These are phyloP conservation scores for Hymenochirus boettgeri DNA, from an alignment of 2,113 vertebrate species.

Conservation along the genomic window DNA sequence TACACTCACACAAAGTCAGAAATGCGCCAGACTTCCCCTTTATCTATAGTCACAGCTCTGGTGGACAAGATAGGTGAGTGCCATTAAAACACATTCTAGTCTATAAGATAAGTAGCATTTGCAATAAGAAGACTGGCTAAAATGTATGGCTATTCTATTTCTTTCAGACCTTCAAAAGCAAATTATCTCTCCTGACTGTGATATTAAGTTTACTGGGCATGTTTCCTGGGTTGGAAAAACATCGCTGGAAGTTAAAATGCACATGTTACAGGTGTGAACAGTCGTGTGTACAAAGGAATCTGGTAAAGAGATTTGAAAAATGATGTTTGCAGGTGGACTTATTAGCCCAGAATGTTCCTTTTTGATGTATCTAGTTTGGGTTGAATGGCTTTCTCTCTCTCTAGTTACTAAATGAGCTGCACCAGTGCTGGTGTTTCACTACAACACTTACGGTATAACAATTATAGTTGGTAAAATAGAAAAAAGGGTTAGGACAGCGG, in stretches of 20 bases:
- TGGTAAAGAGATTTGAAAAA: too few relatives aligned
- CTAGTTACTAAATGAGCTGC: too few relatives aligned
- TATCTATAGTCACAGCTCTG: slow-evolving; percentile 94
- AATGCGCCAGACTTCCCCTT: slow-evolving; percentile 69
- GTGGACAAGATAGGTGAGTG: slow-evolving; percentile 93
- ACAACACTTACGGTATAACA: too few relatives aligned
- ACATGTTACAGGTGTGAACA: slow-evolving; percentile 82
- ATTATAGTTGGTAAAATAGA: too few relatives aligned
- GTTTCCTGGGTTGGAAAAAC: slow-evolving; percentile 93
- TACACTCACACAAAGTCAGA: slow-evolving; percentile 84
- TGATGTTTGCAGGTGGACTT: too few relatives aligned
- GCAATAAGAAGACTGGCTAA: neutral
- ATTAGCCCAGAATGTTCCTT: too few relatives aligned
- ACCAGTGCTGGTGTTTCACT: too few relatives aligned
- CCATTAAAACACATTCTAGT: neutral
- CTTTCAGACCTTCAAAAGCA: slow-evolving; percentile 80
- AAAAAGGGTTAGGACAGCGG: too few relatives aligned
- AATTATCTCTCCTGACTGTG: slow-evolving; percentile 80
- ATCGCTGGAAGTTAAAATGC: slow-evolving; percentile 97
- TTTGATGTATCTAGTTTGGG: too few relatives aligned
- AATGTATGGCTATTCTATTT: neutral
- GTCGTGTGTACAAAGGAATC: too few relatives aligned
- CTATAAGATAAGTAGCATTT: too few relatives aligned
- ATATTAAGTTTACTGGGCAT: slow-evolving; percentile 91
- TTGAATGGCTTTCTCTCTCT: too few relatives aligned